Percentiles rank a stretch among this genome's conserved stretches.
Evolutionary conservation across 1,140 invertebrate genomes (phyloP).

Genomic region (Lucilia sericata): DNA sequence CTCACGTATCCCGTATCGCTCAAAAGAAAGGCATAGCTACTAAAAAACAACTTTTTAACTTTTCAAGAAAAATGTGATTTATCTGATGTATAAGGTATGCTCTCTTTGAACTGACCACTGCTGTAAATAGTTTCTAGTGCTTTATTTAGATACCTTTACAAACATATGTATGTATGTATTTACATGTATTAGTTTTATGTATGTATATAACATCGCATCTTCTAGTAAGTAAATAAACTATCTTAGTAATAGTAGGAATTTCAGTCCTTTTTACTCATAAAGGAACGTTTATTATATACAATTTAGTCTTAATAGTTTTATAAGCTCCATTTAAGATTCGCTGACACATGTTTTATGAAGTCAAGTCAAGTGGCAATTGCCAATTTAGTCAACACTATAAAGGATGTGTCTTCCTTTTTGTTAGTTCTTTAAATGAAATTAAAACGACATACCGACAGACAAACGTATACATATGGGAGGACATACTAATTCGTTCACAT

Average conservation of each 20-base stretch:
- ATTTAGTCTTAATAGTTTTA: constrained; percentile 62
- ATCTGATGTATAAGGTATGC: too few relatives aligned
- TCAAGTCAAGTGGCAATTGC: constrained; percentile 52
- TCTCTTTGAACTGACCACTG: too few relatives aligned
- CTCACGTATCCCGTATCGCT: too few relatives aligned
- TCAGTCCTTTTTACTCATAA: background rate
- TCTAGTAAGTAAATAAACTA: too few relatives aligned
- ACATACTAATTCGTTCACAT: background rate
- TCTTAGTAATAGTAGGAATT: background rate
- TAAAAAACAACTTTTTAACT: too few relatives aligned
- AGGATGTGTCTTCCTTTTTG: constrained; percentile 7
- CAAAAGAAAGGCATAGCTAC: too few relatives aligned
- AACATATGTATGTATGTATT: background rate
- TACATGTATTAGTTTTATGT: background rate
- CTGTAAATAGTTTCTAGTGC: too few relatives aligned
- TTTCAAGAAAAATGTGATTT: too few relatives aligned
- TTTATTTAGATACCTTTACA: too few relatives aligned
- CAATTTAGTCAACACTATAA: background rate
- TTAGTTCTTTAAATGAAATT: background rate
- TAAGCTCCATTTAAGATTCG: constrained; percentile 68
- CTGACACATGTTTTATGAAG: constrained; percentile 64
- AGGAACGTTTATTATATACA: background rate
- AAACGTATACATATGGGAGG: too few relatives aligned
- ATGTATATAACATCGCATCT: too few relatives aligned
- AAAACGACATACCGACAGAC: background rate